These are phyloP conservation scores for Cerastoderma edule DNA, from an alignment of 2,888 invertebrate species.

Conservation along the genomic window DNA sequence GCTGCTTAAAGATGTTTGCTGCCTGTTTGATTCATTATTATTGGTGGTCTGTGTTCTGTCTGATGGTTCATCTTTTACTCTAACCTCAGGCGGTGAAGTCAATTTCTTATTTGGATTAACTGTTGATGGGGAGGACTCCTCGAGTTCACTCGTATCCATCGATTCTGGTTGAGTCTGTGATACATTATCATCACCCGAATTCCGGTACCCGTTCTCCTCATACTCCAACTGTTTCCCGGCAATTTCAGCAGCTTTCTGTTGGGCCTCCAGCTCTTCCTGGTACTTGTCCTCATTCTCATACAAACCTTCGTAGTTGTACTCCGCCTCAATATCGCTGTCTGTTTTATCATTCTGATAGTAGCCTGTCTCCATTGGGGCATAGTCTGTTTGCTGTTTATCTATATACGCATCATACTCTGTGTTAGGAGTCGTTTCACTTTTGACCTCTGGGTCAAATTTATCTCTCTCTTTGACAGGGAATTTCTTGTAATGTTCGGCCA, in stretches of 20 bases:
- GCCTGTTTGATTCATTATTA: not conserved
- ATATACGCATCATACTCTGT: constrained; percentile 26
- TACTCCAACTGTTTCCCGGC: constrained; percentile 36
- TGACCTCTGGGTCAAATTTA: constrained; percentile 33
- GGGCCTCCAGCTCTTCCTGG: constrained; percentile 47
- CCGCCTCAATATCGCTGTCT: constrained; percentile 55
- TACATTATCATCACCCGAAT: constrained; percentile 37
- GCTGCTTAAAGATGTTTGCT: constrained; percentile 6
- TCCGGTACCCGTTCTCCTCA: constrained; percentile 44
- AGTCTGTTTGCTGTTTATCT: constrained; percentile 35
- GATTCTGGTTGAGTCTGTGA: constrained; percentile 19
- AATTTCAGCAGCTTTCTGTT: constrained; percentile 21
- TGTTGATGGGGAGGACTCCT: not conserved
- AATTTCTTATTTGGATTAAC: not conserved
- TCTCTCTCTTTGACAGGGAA: constrained; percentile 38
- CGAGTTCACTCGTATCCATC: constrained; percentile 23
- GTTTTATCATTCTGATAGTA: constrained; percentile 48
- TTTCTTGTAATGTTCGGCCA: constrained; percentile 20
- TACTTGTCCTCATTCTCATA: constrained; percentile 57
- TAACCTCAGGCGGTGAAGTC: not conserved
- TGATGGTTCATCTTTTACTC: not conserved
- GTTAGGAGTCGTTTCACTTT: constrained; percentile 32
- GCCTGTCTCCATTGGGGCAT: constrained; percentile 51
- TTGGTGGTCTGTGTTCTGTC: constrained; percentile 9
- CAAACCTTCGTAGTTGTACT: constrained; percentile 57